Percentiles rank a stretch among this genome's conserved stretches.
phyloP scores from a whole-genome alignment of 2,888 invertebrate genomes.

The Caenorhabditis panamensis region DNA sequence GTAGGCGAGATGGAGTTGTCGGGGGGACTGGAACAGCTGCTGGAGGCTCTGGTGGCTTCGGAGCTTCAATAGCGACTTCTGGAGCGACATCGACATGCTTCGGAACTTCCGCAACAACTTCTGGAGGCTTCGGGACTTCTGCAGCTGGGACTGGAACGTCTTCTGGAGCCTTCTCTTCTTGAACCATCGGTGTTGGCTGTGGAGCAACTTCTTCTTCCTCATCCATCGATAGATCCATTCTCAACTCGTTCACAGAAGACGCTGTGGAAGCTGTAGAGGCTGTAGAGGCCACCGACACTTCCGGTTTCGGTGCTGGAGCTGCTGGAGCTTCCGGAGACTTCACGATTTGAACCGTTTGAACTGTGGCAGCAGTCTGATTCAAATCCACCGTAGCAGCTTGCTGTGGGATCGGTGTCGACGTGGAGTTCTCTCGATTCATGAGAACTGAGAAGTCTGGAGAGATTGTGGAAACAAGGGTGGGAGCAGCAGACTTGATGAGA shows the following conservation, averaged over 20 bases:
- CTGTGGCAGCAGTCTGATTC: no score
- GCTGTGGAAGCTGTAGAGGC: no score
- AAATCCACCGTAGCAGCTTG: no score
- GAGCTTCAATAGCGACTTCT: constrained; percentile 1
- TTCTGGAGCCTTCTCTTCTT: not conserved
- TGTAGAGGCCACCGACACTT: no score
- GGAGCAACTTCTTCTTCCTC: constrained; percentile 2
- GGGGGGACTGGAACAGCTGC: constrained; percentile 11
- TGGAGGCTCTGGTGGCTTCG: constrained; percentile 6
- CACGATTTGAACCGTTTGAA: no score
- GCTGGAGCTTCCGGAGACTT: no score
- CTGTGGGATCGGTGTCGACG: not conserved
- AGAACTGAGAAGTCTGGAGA: not conserved
- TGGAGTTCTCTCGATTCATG: not conserved
- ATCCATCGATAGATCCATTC: not conserved
- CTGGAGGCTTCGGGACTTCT: not conserved
- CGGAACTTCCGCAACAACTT: not conserved
- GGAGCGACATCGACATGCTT: not conserved
- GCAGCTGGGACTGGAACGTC: not conserved
- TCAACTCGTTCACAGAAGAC: no score
- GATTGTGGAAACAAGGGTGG: not conserved
- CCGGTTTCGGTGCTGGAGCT: no score
- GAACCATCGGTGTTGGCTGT: no score
- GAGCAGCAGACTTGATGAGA: not conserved
- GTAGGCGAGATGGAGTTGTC: not conserved